Base-by-base conservation (phyloP, 2,888 invertebrate species). In the Leptopterna dolabrata region DNA sequence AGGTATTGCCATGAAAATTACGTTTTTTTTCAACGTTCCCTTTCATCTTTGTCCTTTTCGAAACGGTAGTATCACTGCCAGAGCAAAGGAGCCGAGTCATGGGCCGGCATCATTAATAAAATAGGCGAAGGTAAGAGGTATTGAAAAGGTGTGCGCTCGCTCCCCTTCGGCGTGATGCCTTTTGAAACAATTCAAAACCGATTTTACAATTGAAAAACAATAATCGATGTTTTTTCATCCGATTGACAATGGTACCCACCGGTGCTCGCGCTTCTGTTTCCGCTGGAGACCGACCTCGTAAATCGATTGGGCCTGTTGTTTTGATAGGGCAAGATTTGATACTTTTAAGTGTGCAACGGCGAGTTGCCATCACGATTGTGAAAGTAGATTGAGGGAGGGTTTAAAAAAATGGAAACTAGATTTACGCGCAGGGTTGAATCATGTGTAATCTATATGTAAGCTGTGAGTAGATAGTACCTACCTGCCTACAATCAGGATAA, bases 21-120 rank as follows among this genome's bases (percentile, higher is more conserved):
- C 11, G 63, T 63, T 24, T 63, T 55, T 63, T 63, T 36, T 51
- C n/a, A 0, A 63, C 63, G 63, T 27, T 27, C 27, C 63, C 63
- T 63, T 63, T 63, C 63, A 63, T 63, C 63, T 63, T 63, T 4
- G 63, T 63, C 63, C 63, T 63, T 63, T 63, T 63, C 63, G 63
- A 63, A 63, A 63, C 63, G 27, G 63, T 63, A 63, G 63, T 63
- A 63, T 63, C 63, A 63, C 63, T 63, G 63, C 63, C 63, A 24
- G 19, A 24, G 63, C 63, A 27, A 73, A 73, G 41, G 9, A 73
- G 73, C 41, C 73, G 41, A 73, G 73, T 73, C 73, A 73, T 71
- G 71, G 73, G 73, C 41, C 41, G 30, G 73, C 73, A 73, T 73
- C 73, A 73, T 73, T 73, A 73, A 73, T 73, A 73, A 73, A 73